Evolutionary conservation across 1,140 invertebrate species (phyloP).

Genomic region (Macrotrachela quadricornifera): DNA sequence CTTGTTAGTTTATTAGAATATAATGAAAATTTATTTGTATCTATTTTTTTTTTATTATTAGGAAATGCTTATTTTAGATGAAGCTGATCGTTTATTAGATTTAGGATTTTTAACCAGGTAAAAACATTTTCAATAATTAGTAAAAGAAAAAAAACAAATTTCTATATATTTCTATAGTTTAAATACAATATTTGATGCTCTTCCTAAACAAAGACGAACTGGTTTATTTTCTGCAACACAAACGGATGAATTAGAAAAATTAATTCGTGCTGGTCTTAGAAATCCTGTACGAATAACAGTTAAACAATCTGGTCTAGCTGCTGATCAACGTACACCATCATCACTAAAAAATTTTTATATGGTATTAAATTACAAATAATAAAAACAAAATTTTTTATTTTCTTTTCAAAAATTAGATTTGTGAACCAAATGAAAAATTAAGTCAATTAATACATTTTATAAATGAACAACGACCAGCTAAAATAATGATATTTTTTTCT

Average conservation of each 20-base stretch:
- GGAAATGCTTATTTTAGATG: slow-evolving; percentile 82
- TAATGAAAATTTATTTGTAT: slow-evolving; percentile 7
- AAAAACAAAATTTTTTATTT: background rate
- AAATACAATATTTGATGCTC: slow-evolving; percentile 63
- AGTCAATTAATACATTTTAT: slow-evolving; percentile 51
- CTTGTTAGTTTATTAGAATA: slow-evolving; percentile 35
- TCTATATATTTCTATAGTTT: slow-evolving; percentile 40
- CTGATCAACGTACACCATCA: slow-evolving; percentile 46
- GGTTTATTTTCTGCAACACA: slow-evolving; percentile 95
- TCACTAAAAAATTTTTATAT: slow-evolving; percentile 60
- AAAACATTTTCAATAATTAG: slow-evolving; percentile 18
- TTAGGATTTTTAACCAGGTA: slow-evolving; percentile 48
- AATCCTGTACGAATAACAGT: slow-evolving; percentile 78
- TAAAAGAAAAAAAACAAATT: background rate
- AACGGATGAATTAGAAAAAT: slow-evolving; percentile 61
- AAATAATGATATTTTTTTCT: slow-evolving; percentile 77
- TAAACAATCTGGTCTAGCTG: slow-evolving; percentile 41
- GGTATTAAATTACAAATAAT: slow-evolving; percentile 14
- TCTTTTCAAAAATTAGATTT: slow-evolving; percentile 33
- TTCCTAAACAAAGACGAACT: slow-evolving; percentile 77
- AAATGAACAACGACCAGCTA: slow-evolving; percentile 39
- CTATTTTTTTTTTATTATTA: slow-evolving; percentile 9
- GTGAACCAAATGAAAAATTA: slow-evolving; percentile 52
- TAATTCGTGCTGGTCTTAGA: slow-evolving; percentile 73
- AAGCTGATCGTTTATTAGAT: slow-evolving; percentile 79